A percentile compares a stretch with the other conserved stretches of the same genome.
Evolutionary conservation across 2,797 vertebrate species (phyloP).

Genomic region (Megalops cyprinoides): DNA sequence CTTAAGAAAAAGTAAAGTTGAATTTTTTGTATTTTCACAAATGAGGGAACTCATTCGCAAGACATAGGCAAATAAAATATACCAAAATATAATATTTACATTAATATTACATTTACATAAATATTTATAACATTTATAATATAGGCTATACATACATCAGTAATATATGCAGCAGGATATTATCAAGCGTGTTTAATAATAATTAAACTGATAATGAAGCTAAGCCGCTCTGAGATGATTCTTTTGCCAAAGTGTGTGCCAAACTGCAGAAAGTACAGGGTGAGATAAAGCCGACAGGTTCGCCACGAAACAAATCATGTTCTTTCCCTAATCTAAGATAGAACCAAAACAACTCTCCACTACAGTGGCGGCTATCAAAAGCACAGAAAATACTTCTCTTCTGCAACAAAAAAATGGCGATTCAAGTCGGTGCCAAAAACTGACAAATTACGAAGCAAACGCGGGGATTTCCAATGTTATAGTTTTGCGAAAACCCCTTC

Average conservation of each 20-base stretch:
- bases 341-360: not conserved
- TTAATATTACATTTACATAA: too few relatives aligned
- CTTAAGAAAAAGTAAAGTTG: conserved; percentile 11
- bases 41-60: not conserved
- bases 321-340: conserved; percentile 19
- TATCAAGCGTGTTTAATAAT: not conserved
- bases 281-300: not conserved
- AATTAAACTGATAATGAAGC: not conserved
- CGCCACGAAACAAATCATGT: conserved; percentile 19
- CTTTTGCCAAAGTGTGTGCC: not conserved
- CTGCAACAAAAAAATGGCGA: too few relatives aligned
- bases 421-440: too few relatives aligned
- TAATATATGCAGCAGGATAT: not conserved
- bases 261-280: conserved; percentile 25
- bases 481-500: too few relatives aligned
- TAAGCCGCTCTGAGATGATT: not conserved
- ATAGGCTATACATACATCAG: not conserved
- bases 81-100: not conserved
- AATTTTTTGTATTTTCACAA: conserved; percentile 16
- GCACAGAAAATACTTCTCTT: too few relatives aligned
- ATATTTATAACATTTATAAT: too few relatives aligned
- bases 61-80: not conserved
- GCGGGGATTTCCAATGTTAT: too few relatives aligned
- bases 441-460: too few relatives aligned
- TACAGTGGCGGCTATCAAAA: too few relatives aligned